Conservation (phyloP, 2,888 invertebrate genomes). For the Eilema depressum region DNA sequence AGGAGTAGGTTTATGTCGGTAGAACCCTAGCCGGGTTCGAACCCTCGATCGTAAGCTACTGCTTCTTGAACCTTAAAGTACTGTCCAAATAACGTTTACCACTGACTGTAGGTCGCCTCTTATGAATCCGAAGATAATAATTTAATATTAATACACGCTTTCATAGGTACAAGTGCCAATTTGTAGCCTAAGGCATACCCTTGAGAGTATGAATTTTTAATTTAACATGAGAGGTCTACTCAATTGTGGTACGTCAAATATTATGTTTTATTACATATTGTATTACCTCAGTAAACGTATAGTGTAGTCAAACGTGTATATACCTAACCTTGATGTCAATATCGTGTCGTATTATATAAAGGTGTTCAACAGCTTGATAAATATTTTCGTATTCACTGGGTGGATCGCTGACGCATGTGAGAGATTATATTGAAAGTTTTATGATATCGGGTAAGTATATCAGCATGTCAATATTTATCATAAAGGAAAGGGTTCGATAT, state of each 20-base stretch:
- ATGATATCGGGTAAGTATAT: constrained; percentile 36
- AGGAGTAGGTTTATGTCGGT: too few relatives aligned
- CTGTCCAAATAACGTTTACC: too few relatives aligned
- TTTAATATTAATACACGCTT: not conserved
- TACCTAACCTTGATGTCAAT: constrained; percentile 1
- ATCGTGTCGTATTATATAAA: constrained; percentile 16
- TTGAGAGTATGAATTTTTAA: constrained; percentile 1
- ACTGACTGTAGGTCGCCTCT: not conserved
- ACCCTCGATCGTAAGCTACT: too few relatives aligned
- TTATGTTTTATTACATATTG: constrained; percentile 1
- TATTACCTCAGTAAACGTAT: not conserved
- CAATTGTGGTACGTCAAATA: not conserved
- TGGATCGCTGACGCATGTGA: constrained; percentile 40
- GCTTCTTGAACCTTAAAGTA: not conserved
- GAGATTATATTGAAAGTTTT: constrained; percentile 38
- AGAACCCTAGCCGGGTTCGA: too few relatives aligned
- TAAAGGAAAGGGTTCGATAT: constrained; percentile 10
- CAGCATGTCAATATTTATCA: constrained; percentile 22
- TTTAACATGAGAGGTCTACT: not conserved
- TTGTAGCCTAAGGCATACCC: not conserved
- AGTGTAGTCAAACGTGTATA: not conserved
- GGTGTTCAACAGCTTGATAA: constrained; percentile 28
- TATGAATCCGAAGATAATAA: not conserved
- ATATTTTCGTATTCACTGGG: constrained; percentile 34
- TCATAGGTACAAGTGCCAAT: not conserved